These are phyloP conservation scores for Choreutis nemorana DNA, from an alignment of 2,888 invertebrate species.

Conservation along the genomic window DNA sequence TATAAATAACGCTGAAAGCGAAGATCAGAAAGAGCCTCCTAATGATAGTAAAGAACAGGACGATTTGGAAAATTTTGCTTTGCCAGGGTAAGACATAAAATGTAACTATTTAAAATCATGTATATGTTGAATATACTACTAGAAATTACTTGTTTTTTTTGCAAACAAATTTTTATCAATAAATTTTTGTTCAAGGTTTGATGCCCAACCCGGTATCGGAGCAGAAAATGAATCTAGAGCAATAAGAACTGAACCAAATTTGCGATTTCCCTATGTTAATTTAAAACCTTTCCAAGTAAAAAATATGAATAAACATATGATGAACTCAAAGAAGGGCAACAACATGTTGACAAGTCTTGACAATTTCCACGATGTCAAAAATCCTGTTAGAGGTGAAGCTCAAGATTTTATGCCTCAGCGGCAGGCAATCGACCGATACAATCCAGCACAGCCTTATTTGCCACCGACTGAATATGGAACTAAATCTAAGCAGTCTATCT, in stretches of 20 bases:
- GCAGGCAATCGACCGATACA: slow-evolving; percentile 48
- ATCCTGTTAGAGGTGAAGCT: slow-evolving; percentile 51
- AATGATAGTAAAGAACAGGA: slow-evolving; percentile 12
- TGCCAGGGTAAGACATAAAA: slow-evolving; percentile 39
- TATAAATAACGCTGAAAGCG: slow-evolving; percentile 12
- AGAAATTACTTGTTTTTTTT: too few species aligned
- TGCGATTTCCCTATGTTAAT: slow-evolving; percentile 50
- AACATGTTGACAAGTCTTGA: slow-evolving; percentile 43
- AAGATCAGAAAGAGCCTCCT: slow-evolving; percentile 7
- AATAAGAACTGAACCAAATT: slow-evolving; percentile 46
- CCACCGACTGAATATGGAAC: slow-evolving; percentile 36
- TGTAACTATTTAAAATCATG: slow-evolving; percentile 1
- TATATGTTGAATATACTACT: too few species aligned
- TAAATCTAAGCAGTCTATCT: slow-evolving; percentile 35
- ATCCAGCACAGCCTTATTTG: slow-evolving; percentile 58
- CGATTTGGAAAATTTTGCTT: slow-evolving; percentile 29
- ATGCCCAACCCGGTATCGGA: slow-evolving; percentile 39
- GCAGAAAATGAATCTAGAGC: slow-evolving; percentile 57
- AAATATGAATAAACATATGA: slow-evolving; percentile 24
- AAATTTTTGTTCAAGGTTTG: slow-evolving; percentile 37
- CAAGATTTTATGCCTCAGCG: slow-evolving; percentile 31
- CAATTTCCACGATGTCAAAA: slow-evolving; percentile 35
- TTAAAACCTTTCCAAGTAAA: slow-evolving; percentile 55
- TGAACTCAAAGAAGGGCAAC: slow-evolving; percentile 30
- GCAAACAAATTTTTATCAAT: too few species aligned